Conservation (phyloP, 2,888 invertebrate species). For the Acronicta alni region DNA sequence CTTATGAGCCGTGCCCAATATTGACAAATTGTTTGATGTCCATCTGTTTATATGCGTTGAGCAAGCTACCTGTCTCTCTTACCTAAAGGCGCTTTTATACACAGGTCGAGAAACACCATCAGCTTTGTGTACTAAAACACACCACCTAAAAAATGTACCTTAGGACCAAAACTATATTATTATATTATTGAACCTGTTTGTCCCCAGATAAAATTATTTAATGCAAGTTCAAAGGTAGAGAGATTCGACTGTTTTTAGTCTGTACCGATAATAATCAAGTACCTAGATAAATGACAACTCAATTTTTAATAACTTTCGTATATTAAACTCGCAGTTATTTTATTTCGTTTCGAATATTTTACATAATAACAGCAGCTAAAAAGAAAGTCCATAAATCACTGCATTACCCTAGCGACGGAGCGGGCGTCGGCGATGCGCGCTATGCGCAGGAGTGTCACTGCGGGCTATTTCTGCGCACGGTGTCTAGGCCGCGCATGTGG, state of each 20-base stretch:
- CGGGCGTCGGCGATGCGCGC: slow-evolving; percentile 25
- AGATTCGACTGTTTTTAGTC: no score
- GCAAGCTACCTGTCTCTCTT: slow-evolving; percentile 9
- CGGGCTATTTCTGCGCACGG: slow-evolving; percentile 63
- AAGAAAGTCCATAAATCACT: slow-evolving; percentile 58
- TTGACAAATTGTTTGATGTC: slow-evolving; percentile 51
- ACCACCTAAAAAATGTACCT: not conserved
- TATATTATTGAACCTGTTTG: no score
- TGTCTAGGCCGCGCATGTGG: slow-evolving; percentile 71
- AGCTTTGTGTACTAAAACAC: not conserved
- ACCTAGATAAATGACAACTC: not conserved
- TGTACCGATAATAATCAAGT: no score
- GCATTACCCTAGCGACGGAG: slow-evolving; percentile 19
- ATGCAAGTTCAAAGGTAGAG: no score
- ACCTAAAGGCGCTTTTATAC: not conserved
- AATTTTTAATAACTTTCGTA: not conserved
- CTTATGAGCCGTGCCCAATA: slow-evolving; percentile 44
- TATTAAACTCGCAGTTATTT: not conserved
- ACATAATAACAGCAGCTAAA: slow-evolving; percentile 21
- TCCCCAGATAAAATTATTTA: no score
- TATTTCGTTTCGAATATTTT: not conserved
- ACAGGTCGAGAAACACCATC: not conserved
- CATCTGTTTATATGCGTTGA: slow-evolving; percentile 8
- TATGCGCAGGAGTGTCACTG: slow-evolving; percentile 60
- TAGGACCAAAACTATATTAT: no score